phyloP scores from a whole-genome alignment of 2,888 invertebrate genomes.

The Anorthoa munda region DNA sequence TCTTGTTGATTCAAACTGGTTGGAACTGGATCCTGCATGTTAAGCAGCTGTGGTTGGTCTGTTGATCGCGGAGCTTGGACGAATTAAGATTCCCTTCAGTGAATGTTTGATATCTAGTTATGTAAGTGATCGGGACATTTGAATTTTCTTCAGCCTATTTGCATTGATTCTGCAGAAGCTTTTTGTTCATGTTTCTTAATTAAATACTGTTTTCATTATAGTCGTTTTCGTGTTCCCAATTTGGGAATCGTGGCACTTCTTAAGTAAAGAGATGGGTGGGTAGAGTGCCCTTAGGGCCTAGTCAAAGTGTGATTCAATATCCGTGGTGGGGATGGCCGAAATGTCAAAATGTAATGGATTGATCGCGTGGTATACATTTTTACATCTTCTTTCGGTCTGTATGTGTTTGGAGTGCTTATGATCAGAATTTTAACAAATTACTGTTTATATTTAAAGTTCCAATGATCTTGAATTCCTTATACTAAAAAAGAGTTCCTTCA shows the following conservation, averaged over 20 bases:
- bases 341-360: too few relatives aligned
- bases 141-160: conserved; percentile 31
- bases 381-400: too few relatives aligned
- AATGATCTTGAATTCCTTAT: too few relatives aligned
- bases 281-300: too few relatives aligned
- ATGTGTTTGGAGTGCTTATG: not conserved
- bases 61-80: conserved; percentile 40
- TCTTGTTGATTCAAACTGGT: conserved; percentile 59
- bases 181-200: not conserved
- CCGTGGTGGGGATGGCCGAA: too few relatives aligned
- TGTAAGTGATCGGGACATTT: conserved; percentile 33
- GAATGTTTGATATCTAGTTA: conserved; percentile 50
- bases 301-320: too few relatives aligned
- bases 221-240: not conserved
- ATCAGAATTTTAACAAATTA: not conserved
- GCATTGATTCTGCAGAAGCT: conserved; percentile 22
- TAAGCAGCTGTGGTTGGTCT: conserved; percentile 56
- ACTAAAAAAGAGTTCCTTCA: too few relatives aligned
- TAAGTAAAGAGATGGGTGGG: too few relatives aligned
- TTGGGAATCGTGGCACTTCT: too few relatives aligned
- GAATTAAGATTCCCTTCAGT: conserved; percentile 46
- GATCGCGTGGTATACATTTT: too few relatives aligned
- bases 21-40: conserved; percentile 53
- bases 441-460: too few relatives aligned
- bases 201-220: not conserved